A percentile compares a stretch with the other conserved stretches of the same genome.
These are phyloP conservation scores for Oryctes rhinoceros DNA, from an alignment of 1,140 invertebrate genomes.

Conservation along the genomic window DNA sequence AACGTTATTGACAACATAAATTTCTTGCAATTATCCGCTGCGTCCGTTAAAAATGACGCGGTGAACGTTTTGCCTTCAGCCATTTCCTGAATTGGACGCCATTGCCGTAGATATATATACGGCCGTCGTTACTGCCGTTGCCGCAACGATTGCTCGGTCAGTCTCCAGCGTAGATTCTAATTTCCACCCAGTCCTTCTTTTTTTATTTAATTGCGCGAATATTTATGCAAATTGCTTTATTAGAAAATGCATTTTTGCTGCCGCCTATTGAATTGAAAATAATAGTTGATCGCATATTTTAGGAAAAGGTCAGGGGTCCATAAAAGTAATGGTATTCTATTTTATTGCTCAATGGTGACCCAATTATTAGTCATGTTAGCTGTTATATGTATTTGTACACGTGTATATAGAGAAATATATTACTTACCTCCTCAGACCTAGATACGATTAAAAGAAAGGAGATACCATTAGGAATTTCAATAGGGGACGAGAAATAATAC, in stretches of 20 bases:
- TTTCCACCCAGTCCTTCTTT: neutral
- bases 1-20: conserved; percentile 42
- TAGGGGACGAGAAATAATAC: no score
- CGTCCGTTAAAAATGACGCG: conserved; percentile 27
- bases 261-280: no score
- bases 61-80: conserved; percentile 38
- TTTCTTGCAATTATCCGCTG: conserved; percentile 39
- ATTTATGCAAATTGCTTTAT: conserved; percentile 1
- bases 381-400: no score
- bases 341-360: no score
- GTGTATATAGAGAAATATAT: no score
- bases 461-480: no score
- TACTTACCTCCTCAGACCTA: no score
- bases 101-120: neutral
- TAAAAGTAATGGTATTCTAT: no score
- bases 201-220: neutral
- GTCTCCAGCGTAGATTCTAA: neutral
- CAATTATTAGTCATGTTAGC: no score
- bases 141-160: neutral
- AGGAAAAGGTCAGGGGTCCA: no score
- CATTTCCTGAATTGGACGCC: conserved; percentile 36
- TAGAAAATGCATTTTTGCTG: conserved; percentile 6
- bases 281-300: no score
- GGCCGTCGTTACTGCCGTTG: neutral
- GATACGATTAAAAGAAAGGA: no score